Evolutionary conservation across 2,113 vertebrate genomes (phyloP).

Genomic region (Brienomyrus brachyistius): DNA sequence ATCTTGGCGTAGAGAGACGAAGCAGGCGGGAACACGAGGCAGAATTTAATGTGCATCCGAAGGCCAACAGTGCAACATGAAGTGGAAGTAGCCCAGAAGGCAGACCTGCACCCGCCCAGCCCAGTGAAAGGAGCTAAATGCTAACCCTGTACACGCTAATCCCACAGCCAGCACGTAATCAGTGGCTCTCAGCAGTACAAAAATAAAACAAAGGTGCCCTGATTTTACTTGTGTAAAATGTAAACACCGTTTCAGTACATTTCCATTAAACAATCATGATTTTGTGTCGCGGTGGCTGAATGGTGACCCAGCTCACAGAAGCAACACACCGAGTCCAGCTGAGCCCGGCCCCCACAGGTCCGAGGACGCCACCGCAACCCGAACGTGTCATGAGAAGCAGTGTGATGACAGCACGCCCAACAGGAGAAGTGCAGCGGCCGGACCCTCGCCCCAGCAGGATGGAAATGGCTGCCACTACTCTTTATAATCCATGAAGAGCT

Average conservation of each 20-base stretch:
- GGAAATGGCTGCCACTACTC: conserved; percentile 55
- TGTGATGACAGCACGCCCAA: background rate
- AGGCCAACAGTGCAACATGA: background rate
- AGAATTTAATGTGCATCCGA: background rate
- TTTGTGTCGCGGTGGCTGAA: background rate
- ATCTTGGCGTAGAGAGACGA: background rate
- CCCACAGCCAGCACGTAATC: background rate
- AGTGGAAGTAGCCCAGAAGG: background rate
- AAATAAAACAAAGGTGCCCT: background rate
- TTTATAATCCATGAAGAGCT: conserved; percentile 92
- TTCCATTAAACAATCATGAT: background rate
- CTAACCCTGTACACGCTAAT: background rate
- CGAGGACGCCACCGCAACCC: background rate
- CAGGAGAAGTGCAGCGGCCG: background rate
- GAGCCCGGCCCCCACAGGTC: background rate
- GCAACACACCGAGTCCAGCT: background rate
- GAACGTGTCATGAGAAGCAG: background rate
- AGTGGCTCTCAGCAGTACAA: background rate
- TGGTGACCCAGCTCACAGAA: background rate
- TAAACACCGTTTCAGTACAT: background rate
- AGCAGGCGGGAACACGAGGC: background rate
- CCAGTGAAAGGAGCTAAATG: background rate
- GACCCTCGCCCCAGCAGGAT: background rate
- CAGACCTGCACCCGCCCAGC: background rate
- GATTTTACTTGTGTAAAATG: background rate